Conservation (phyloP, 2,797 vertebrate genomes). For the Poecilia wingei region DNA sequence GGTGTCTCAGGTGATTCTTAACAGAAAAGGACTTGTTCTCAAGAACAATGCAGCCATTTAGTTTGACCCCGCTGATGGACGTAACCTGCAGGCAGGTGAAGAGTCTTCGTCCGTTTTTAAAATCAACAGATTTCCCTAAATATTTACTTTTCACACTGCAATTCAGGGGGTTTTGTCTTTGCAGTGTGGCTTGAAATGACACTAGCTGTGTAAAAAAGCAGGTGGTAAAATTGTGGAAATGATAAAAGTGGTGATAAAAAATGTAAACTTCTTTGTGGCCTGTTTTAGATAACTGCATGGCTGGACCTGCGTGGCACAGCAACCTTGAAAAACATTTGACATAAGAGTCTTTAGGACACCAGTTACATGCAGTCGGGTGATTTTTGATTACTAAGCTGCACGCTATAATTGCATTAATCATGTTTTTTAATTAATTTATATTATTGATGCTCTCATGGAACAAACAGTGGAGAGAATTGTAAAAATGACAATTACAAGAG, state of each 20-base stretch:
- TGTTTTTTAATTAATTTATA: neutral
- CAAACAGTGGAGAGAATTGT: neutral
- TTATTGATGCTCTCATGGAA: neutral
- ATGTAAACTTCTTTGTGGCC: neutral
- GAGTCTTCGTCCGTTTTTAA: neutral
- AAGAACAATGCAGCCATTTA: neutral
- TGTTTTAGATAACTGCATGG: neutral
- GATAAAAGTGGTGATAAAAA: neutral
- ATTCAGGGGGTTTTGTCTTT: neutral
- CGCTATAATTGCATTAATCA: neutral
- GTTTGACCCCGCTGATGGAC: constrained; percentile 1
- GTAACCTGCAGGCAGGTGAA: constrained; percentile 13
- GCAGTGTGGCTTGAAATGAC: neutral
- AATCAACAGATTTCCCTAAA: neutral
- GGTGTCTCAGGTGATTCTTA: neutral
- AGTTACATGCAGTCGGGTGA: neutral
- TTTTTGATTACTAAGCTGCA: neutral
- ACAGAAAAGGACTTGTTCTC: neutral
- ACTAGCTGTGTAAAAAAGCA: neutral
- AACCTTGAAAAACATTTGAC: neutral
- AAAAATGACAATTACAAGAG: neutral
- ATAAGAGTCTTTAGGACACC: neutral
- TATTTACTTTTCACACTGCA: neutral
- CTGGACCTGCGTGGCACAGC: neutral
- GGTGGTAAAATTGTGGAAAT: neutral